Evolutionary conservation across 2,888 invertebrate species (phyloP), one percentile per base, ranked within the genome.

Genomic region (Malachius bipustulatus): DNA sequence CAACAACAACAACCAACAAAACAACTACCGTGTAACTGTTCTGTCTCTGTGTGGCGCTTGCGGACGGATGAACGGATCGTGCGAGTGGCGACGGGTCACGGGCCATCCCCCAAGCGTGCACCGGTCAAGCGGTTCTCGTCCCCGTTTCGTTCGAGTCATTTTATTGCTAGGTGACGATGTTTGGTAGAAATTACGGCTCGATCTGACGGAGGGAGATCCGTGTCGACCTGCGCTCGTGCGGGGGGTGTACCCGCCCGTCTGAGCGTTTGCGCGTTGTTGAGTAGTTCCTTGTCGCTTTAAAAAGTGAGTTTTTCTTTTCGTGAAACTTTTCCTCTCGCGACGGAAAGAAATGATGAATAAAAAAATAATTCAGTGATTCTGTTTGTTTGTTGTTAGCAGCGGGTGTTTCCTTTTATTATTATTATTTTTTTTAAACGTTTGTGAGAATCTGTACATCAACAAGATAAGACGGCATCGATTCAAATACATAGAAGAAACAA

Each of bases 1-100:
- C n/a, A n/a, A n/a, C n/a, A n/a, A n/a, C n/a, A n/a, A n/a, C n/a
- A n/a, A n/a, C n/a, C n/a, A n/a, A n/a, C n/a, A n/a, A n/a, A n/a
- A n/a, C n/a, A n/a, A n/a, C n/a, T n/a, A n/a, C n/a, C 51, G 51
- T 48, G 47, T 47, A 47, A 40, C 36, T 39, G 36, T 31, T 32
- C 47, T 48, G 41, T 37, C 39, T 36, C 26, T 39, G 26, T 16
- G 24, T 36, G 34, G 13, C 33, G 44, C 35, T 32, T 41, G 44
- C n/a, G n/a, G n/a, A n/a, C n/a, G n/a, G n/a, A n/a, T n/a, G n/a
- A n/a, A n/a, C n/a, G n/a, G n/a, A n/a, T n/a, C n/a, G n/a, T n/a
- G n/a, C n/a, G n/a, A n/a, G n/a, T n/a, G n/a, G n/a, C n/a, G n/a
- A n/a, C n/a, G n/a, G n/a, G n/a, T n/a, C n/a, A n/a, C n/a, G n/a